Conservation (phyloP, 2,888 invertebrate species). For the Ichneumoninae sp. region DNA sequence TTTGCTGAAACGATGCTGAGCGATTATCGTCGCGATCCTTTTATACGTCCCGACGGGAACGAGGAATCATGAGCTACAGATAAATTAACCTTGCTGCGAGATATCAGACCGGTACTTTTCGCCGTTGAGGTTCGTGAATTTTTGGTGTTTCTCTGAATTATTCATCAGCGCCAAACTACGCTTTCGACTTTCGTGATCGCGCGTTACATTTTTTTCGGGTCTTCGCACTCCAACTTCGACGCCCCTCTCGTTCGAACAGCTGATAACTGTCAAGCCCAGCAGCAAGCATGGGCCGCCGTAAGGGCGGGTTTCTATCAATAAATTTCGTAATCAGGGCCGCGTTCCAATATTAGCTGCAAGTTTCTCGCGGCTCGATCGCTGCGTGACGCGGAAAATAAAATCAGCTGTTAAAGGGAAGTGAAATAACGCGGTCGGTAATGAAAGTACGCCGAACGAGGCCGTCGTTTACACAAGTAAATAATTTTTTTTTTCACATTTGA, state of each 20-base stretch:
- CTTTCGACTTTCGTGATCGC: neutral
- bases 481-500: neutral
- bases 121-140: constrained; percentile 22
- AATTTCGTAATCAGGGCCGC: no score
- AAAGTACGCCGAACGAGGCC: neutral
- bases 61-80: constrained; percentile 35
- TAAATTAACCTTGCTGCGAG: constrained; percentile 2
- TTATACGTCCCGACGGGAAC: neutral
- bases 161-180: constrained; percentile 30
- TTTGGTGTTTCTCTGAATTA: constrained; percentile 1
- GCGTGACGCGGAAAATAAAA: no score
- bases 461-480: neutral
- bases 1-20: neutral
- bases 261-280: constrained; percentile 52
- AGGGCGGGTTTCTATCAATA: no score
- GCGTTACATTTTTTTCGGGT: constrained; percentile 43
- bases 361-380: no score
- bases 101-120: constrained; percentile 12
- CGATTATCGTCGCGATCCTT: neutral
- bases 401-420: no score
- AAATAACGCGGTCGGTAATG: no score
- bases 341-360: no score
- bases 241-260: constrained; percentile 54
- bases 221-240: constrained; percentile 15
- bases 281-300: no score